These are phyloP conservation scores for Tachysurus vachellii DNA, from an alignment of 2,113 vertebrate species.

Conservation along the genomic window DNA sequence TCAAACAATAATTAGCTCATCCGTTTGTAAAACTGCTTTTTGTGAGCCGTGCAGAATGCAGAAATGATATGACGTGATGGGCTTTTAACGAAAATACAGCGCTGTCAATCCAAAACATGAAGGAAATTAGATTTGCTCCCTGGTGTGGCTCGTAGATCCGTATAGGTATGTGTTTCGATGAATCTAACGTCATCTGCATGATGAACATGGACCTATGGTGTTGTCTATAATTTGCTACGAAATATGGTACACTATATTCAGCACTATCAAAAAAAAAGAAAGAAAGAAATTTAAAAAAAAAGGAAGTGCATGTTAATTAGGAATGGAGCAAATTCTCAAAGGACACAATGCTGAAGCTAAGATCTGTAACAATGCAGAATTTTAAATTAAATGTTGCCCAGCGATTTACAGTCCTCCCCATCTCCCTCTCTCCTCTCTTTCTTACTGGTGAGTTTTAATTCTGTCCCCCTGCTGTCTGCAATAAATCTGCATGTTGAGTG, in stretches of 20 bases:
- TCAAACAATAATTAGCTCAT: conserved; percentile 49
- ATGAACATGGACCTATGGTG: not conserved
- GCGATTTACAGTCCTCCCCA: conserved; percentile 31
- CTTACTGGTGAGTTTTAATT: conserved; percentile 54
- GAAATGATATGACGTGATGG: conserved; percentile 32
- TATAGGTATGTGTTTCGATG: not conserved
- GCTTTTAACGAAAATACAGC: conserved; percentile 13
- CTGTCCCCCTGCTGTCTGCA: conserved; percentile 58
- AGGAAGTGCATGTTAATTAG: not conserved
- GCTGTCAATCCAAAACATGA: conserved; percentile 30
- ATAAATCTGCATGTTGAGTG: conserved; percentile 66
- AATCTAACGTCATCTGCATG: not conserved
- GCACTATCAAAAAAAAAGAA: not conserved
- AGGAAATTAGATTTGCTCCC: not conserved
- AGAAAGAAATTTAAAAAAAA: not conserved
- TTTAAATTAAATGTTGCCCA: conserved; percentile 45
- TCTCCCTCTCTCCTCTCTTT: conserved; percentile 22
- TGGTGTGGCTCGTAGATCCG: not conserved
- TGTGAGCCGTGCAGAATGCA: conserved; percentile 12
- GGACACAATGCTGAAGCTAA: conserved; percentile 11
- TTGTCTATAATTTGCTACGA: not conserved
- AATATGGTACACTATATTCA: not conserved
- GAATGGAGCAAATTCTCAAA: conserved; percentile 32
- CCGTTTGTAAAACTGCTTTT: conserved; percentile 10
- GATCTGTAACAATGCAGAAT: conserved; percentile 46